Evolutionary conservation across 2,888 invertebrate genomes (phyloP), one percentile per base, ranked within the genome.

Genomic region (Rapana venosa): DNA sequence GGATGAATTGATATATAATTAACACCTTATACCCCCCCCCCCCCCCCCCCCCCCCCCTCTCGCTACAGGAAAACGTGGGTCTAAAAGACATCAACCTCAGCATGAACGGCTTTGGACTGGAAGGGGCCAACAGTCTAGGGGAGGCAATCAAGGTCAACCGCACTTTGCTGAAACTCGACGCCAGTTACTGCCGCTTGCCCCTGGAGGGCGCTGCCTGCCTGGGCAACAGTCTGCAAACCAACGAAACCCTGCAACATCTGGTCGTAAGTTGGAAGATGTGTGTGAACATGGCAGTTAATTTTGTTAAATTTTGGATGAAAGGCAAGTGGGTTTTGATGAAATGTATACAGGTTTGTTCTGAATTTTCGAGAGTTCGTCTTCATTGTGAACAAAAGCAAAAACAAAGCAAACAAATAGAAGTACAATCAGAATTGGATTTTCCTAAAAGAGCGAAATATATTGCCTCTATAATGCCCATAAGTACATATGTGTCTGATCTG

Each of bases 21-120:
- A 70, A 70, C 70, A 32, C 36, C 8, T 47, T 47, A 47, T 47
- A 5, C 8, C 47, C 47, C 47, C 47, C 47, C 8, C 47, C n/a
- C n/a, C 5, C n/a, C 61, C 15, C 35, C 13, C 30, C 20, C 0
- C 66, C 15, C 17, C 70, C 11, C n/a, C 2, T 17, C 70, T 47
- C 4, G 35, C 90, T 89, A 11, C 91, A 95, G 95, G 94, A 94
- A 66, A 95, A 95, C 85, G 92, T 93, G 36, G 95, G 95, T 0
- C 91, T 95, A 17, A 94, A 93, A 70, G 92, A 93, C 58, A 66
- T 95, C 20, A 93, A 94, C 88, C 88, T 95, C 17, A 90, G 93
- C 74, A 95, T 95, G 95, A 95, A 95, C 91, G 95, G 95, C 0
- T 93, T 95, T 88, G 94, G 94, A 22, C 56, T 93, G 47, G 94